These are phyloP conservation scores for Colletes gigas DNA, from an alignment of 1,140 invertebrate genomes.

Conservation along the genomic window DNA sequence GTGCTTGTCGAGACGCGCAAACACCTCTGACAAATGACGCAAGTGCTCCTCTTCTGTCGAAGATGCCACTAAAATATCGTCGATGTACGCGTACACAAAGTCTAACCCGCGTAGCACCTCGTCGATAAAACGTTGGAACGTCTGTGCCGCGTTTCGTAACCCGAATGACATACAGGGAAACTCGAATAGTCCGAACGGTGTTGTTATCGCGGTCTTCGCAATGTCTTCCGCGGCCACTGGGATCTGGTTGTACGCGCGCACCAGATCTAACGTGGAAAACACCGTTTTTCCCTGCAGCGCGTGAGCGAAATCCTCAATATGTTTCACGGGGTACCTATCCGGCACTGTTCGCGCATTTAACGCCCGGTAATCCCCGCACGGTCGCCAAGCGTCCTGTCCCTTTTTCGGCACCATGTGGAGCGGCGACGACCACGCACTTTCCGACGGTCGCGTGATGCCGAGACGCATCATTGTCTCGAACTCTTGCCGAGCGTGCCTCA, in stretches of 20 bases:
- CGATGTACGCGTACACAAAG: background rate
- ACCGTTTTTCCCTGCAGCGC: background rate
- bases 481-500: background rate
- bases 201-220: background rate
- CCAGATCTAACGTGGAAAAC: background rate
- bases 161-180: background rate
- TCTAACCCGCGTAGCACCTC: background rate
- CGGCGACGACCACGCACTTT: conserved; percentile 23
- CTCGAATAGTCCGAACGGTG: background rate
- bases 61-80: background rate
- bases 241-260: background rate
- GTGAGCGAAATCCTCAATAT: background rate
- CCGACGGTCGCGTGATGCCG: conserved; percentile 64
- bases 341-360: conserved; percentile 70
- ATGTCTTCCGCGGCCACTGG: background rate
- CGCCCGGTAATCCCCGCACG: conserved; percentile 61
- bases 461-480: conserved; percentile 64
- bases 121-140: background rate
- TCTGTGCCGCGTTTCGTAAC: background rate
- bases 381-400: background rate
- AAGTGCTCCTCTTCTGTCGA: background rate
- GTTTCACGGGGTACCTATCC: background rate
- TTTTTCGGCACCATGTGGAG: background rate
- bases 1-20: background rate
- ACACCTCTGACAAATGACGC: background rate